Evolutionary conservation across 2,888 invertebrate genomes (phyloP).

Genomic region (Molorchus minor): DNA sequence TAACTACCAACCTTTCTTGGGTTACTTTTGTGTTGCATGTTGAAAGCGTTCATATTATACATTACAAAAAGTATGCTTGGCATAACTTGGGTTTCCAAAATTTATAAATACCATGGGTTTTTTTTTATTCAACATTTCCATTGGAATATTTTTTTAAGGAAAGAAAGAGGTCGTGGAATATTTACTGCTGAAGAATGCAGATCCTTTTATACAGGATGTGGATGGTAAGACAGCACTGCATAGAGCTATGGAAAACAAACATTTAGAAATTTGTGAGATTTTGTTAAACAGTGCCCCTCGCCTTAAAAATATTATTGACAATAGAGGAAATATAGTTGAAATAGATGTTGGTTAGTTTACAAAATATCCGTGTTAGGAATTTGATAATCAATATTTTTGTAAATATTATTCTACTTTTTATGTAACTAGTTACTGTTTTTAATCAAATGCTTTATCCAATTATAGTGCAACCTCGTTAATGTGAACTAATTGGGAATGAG

Average conservation of each 20-base stretch:
- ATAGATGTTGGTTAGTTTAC: too few species aligned
- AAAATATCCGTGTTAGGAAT: too few species aligned
- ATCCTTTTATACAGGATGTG: constrained; percentile 72
- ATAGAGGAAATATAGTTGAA: constrained; percentile 35
- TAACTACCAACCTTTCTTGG: neutral
- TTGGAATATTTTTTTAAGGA: constrained; percentile 63
- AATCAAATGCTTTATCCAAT: too few species aligned
- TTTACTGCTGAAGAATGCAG: constrained; percentile 72
- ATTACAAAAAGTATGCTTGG: neutral
- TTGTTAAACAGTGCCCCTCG: constrained; percentile 35
- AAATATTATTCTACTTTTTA: too few species aligned
- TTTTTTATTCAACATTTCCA: neutral
- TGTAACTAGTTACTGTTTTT: too few species aligned
- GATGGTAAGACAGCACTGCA: constrained; percentile 86
- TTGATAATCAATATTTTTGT: too few species aligned
- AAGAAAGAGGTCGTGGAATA: constrained; percentile 73
- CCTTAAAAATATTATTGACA: constrained; percentile 37
- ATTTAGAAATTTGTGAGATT: constrained; percentile 37
- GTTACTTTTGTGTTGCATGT: neutral
- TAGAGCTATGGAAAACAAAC: constrained; percentile 69
- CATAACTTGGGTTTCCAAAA: constrained; percentile 7
- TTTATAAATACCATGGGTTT: neutral
- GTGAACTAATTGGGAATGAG: too few species aligned
- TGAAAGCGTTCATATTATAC: neutral
- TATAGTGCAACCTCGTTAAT: too few species aligned